Percentiles rank a stretch among this genome's conserved stretches.
These are phyloP conservation scores for Vandiemenella viatica DNA, from an alignment of 2,888 invertebrate genomes.

Conservation along the genomic window DNA sequence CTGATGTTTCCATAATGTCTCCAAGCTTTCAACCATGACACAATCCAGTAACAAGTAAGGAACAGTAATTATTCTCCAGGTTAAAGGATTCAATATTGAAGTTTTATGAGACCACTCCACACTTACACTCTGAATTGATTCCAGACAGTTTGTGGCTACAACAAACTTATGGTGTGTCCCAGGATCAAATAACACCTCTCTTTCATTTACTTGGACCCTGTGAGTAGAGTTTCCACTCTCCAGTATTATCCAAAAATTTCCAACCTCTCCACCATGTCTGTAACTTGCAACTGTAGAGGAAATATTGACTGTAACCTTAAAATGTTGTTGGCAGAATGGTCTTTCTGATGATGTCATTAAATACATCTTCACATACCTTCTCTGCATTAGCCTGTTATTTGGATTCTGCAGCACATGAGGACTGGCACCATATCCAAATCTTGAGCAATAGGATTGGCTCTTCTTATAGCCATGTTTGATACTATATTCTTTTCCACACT, in stretches of 20 bases:
- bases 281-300: not conserved
- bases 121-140: constrained; percentile 48
- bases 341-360: constrained; percentile 50
- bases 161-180: constrained; percentile 52
- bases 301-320: not conserved
- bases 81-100: constrained; percentile 64
- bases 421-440: constrained; percentile 27
- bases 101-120: constrained; percentile 68
- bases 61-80: constrained; percentile 61
- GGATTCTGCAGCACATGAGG: not conserved
- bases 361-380: constrained; percentile 45
- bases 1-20: too few relatives aligned
- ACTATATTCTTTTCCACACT: constrained; percentile 15
- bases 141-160: constrained; percentile 49
- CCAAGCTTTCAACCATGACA: constrained; percentile 55
- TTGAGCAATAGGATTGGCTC: constrained; percentile 20
- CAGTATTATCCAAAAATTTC: not conserved
- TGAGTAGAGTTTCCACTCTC: not conserved
- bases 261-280: not conserved
- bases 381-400: constrained; percentile 22
- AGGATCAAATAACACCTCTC: constrained; percentile 44
- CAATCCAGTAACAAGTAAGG: constrained; percentile 60
- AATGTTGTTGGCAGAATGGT: constrained; percentile 47
- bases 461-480: not conserved
- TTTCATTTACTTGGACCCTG: not conserved